Conservation (phyloP, 2,113 vertebrate genomes). For the Anhinga rufa region DNA sequence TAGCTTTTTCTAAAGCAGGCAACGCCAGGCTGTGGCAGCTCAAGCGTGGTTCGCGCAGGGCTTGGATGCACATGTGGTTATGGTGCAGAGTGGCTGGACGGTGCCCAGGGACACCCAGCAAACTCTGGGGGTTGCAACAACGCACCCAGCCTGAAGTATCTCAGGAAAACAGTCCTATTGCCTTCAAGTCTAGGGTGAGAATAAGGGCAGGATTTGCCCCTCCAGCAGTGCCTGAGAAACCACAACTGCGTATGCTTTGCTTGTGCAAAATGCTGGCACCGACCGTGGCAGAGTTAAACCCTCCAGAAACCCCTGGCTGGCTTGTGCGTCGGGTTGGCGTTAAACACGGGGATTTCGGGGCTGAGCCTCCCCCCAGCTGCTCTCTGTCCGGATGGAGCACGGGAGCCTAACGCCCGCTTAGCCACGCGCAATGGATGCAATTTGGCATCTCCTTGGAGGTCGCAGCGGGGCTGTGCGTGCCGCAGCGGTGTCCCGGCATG, state of each 20-base stretch:
- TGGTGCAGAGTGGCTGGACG: not conserved
- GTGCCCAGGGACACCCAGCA: not conserved
- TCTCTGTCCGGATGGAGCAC: rapidly evolving
- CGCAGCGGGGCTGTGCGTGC: not conserved
- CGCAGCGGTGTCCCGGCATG: rapidly evolving
- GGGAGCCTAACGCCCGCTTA: rapidly evolving
- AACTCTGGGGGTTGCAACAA: not conserved
- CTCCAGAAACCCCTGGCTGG: not conserved
- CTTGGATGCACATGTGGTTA: not conserved
- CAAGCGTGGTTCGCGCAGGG: not conserved
- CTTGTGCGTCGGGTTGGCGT: not conserved
- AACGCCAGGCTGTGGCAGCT: not conserved
- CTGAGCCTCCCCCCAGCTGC: not conserved
- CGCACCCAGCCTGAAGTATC: not conserved
- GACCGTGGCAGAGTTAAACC: rapidly evolving
- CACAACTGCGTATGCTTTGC: rapidly evolving
- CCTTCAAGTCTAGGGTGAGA: not conserved
- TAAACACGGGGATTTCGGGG: not conserved
- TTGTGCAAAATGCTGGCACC: not conserved
- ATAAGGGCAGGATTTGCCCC: not conserved
- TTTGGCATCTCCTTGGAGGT: not conserved
- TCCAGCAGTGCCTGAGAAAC: not conserved
- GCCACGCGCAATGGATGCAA: not conserved
- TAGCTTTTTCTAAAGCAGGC: not conserved
- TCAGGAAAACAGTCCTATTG: not conserved